Percentiles rank a stretch among this genome's conserved stretches.
Conservation (phyloP, 2,797 vertebrate species). For the Acipenser ruthenus region DNA sequence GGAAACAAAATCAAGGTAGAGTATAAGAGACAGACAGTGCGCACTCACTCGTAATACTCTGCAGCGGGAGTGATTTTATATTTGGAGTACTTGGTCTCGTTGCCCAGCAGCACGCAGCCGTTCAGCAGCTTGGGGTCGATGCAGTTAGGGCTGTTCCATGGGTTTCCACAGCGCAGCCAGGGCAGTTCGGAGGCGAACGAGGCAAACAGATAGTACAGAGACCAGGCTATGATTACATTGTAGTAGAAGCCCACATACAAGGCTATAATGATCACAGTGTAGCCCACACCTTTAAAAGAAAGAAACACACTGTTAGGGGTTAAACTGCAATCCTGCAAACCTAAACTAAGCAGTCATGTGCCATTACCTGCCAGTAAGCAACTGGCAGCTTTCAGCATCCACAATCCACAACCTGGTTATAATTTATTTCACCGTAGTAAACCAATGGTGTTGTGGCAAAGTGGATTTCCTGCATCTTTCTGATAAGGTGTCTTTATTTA, state of each 20-base stretch:
- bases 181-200: constrained; percentile 85
- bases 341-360: too few species aligned
- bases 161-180: constrained; percentile 80
- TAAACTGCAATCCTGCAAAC: too few species aligned
- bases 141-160: constrained; percentile 88
- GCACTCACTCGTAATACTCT: constrained; percentile 95
- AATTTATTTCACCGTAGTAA: too few species aligned
- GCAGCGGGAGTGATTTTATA: constrained; percentile 89
- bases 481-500: too few species aligned
- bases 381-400: too few species aligned
- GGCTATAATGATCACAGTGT: constrained; percentile 94
- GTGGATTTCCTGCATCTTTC: too few species aligned
- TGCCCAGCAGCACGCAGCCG: constrained; percentile 56
- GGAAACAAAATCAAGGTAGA: too few species aligned
- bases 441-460: too few species aligned
- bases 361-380: too few species aligned
- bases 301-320: too few species aligned
- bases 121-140: constrained; percentile 73
- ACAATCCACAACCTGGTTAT: too few species aligned
- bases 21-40: too few species aligned
- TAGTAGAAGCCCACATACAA: constrained; percentile 99
- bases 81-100: constrained; percentile 79
- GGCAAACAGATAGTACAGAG: constrained; percentile 90
- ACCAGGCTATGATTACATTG: constrained; percentile 99
- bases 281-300: constrained; percentile 77